Evolutionary conservation across 2,797 vertebrate genomes (phyloP).

Genomic region (Margarornis squamiger): DNA sequence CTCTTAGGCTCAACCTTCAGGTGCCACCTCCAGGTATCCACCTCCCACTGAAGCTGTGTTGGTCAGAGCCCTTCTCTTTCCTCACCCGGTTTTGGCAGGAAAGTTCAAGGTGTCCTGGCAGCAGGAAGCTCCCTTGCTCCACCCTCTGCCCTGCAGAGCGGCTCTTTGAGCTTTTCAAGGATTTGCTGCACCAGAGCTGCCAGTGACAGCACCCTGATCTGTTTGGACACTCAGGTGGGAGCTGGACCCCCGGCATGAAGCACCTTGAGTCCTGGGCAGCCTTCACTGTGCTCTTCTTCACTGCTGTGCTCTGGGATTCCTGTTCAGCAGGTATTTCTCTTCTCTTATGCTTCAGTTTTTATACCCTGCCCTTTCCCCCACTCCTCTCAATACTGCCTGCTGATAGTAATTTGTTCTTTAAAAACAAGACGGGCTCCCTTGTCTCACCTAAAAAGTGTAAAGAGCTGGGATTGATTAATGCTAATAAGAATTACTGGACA

Average conservation of each 20-base stretch:
- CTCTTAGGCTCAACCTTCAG: background rate
- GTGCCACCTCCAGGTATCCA: background rate
- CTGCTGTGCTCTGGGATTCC: background rate
- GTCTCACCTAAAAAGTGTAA: background rate
- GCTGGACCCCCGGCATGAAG: background rate
- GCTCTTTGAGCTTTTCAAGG: background rate
- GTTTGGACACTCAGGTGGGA: accelerated
- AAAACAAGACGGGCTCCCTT: background rate
- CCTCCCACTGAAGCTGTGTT: background rate
- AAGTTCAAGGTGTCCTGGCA: conserved; percentile 48
- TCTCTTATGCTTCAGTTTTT: background rate
- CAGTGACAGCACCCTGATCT: background rate
- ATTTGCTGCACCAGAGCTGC: background rate
- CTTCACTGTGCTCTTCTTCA: conserved; percentile 26
- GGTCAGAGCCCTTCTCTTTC: background rate
- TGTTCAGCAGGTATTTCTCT: conserved; percentile 65
- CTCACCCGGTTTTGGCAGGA: background rate
- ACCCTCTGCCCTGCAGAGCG: conserved; percentile 45
- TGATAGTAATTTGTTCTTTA: background rate
- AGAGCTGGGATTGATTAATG: background rate
- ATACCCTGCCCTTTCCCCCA: background rate
- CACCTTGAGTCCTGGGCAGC: background rate
- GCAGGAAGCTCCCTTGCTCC: conserved; percentile 66
- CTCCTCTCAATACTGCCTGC: background rate
- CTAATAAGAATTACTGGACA: background rate